Conservation (phyloP, 1,140 invertebrate species). For the Pantala flavescens region DNA sequence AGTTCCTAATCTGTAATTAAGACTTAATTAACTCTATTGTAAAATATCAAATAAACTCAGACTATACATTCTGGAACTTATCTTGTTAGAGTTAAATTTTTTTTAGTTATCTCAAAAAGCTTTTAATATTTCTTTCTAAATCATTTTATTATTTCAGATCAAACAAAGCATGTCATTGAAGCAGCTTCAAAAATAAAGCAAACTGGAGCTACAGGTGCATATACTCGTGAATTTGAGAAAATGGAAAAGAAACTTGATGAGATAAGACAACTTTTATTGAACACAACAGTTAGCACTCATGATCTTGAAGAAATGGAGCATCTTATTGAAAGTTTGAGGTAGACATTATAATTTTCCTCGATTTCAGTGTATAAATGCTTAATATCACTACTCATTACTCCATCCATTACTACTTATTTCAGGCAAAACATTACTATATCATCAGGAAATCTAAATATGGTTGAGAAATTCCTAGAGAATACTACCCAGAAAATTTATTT, state of each 20-base stretch:
- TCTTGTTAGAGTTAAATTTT: too few relatives aligned
- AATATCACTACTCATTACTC: too few relatives aligned
- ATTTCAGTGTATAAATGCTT: too few relatives aligned
- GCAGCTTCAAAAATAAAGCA: conserved; percentile 85
- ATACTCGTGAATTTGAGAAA: conserved; percentile 82
- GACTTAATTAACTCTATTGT: too few relatives aligned
- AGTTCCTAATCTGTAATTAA: too few relatives aligned
- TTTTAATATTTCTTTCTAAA: too few relatives aligned
- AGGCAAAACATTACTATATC: conserved; percentile 41
- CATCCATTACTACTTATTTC: conserved; percentile 24
- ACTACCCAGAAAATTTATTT: conserved; percentile 67
- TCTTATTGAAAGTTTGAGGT: conserved; percentile 46
- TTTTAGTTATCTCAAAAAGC: too few relatives aligned
- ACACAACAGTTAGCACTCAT: conserved; percentile 56
- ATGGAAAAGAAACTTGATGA: conserved; percentile 77
- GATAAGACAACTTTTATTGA: conserved; percentile 64
- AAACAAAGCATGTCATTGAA: conserved; percentile 62
- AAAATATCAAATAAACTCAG: too few relatives aligned
- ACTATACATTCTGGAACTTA: too few relatives aligned
- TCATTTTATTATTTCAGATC: conserved; percentile 33
- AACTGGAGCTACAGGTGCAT: conserved; percentile 86
- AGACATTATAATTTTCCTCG: conserved; percentile 16
- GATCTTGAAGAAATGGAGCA: conserved; percentile 56
- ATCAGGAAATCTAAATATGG: conserved; percentile 43
- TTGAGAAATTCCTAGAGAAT: conserved; percentile 55